Base-by-base conservation (phyloP, 2,113 vertebrate species). In the Marcusenius ussheri region DNA sequence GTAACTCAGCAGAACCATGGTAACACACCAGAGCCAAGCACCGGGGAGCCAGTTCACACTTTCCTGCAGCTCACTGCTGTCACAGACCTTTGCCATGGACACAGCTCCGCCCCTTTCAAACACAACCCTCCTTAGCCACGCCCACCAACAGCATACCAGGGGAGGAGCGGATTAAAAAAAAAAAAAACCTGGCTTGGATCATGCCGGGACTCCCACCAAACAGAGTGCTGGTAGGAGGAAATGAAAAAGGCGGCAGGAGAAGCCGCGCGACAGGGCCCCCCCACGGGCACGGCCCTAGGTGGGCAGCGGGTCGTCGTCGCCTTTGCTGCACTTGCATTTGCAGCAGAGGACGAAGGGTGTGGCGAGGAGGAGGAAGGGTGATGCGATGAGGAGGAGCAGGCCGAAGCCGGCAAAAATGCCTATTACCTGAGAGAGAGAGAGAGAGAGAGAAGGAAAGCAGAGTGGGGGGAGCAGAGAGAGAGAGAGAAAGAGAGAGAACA, bases 391-490 rank as follows among this genome's bases (percentile, higher is more conserved):
- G 51, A 97, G 95, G 3, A 97, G 93, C 88, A 98, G 96, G 90
- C 97, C 97, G 77, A 97, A 97, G 85, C 97, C 97, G 27, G 97
- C 97, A 88, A 97, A 97, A 87, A 97, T 97, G 89, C 97, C 97
- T 89, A 97, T 97, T 2, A 97, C 97, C 97, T 97, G 92, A 6
- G 21, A 92, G 19, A 15, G 70, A 31, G 35, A 4, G 6, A 10
- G 39, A 4, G 21, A 24, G 10, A 11, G 66, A 11, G n/a, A 70
- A 1, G 1, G 62, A 70, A 9, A 31, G 62, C n/a, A 42, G 13
- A 58, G 58, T 8, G 2, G 9, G 47, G 21, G 4, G 9, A 15
- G 66, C 13, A 17, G 11, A 35, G 66, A n/a, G 51, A 83, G 35
- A 87, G 35, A 88, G 19, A 62, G 1, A 62, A 24, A 62, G 21